A percentile compares a stretch with the other conserved stretches of the same genome.
These are phyloP conservation scores for Promerops cafer DNA, from an alignment of 2,113 vertebrate species.

Conservation along the genomic window DNA sequence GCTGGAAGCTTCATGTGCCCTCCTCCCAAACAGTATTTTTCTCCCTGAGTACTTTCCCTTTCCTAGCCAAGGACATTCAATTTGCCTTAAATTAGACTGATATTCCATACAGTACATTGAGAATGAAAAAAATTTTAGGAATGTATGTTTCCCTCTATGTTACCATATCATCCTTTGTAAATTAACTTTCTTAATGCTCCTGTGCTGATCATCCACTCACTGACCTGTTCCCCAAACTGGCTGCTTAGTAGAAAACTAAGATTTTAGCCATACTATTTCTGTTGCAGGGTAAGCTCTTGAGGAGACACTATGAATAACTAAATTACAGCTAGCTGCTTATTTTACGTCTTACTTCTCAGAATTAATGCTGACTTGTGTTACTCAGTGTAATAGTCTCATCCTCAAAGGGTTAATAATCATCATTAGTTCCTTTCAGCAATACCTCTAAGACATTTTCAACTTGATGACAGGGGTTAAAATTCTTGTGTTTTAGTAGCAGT, in stretches of 20 bases:
- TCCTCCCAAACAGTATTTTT: not conserved
- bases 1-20: not conserved
- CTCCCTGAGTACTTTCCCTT: not conserved
- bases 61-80: not conserved
- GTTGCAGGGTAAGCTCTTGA: not conserved
- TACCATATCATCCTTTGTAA: not conserved
- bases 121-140: not conserved
- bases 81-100: not conserved
- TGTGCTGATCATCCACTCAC: not conserved
- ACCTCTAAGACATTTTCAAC: not conserved
- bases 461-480: not conserved
- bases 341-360: not conserved
- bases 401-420: not conserved
- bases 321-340: not conserved
- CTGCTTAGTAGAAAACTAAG: not conserved
- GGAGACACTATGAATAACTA: not conserved
- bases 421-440: not conserved
- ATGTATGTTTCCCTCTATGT: not conserved
- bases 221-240: not conserved
- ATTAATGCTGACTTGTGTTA: not conserved
- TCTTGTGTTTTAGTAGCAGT: not conserved
- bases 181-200: not conserved
- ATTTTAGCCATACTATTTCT: not conserved
- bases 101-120: not conserved
- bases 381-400: not conserved